Evolutionary conservation across 92 coral and sea anemone genomes (phyloP).

Genomic region (Palythoa grandiflora): DNA sequence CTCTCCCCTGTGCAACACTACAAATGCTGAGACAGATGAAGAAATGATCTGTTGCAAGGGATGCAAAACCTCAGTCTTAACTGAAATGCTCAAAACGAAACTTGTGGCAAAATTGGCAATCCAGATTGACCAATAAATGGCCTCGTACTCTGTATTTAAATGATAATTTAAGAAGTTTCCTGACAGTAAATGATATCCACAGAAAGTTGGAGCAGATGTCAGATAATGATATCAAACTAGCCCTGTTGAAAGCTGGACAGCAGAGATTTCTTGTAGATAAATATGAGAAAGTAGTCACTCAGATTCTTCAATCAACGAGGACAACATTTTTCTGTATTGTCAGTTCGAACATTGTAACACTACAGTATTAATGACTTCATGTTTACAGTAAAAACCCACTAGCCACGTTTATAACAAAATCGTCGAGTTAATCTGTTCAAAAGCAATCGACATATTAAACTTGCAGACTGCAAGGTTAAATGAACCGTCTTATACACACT

Average conservation of each 20-base stretch:
- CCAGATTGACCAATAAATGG: background rate
- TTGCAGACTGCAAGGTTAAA: no score
- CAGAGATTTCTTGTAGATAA: background rate
- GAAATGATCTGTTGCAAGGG: background rate
- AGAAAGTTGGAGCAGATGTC: background rate
- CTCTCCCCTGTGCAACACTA: background rate
- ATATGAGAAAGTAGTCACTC: background rate
- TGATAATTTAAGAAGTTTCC: background rate
- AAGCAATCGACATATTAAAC: no score
- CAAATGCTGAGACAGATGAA: background rate
- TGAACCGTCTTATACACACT: no score
- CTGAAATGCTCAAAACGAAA: background rate
- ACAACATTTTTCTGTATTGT: background rate
- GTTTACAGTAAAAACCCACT: background rate
- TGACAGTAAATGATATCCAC: background rate
- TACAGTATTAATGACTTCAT: background rate
- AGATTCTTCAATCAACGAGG: background rate
- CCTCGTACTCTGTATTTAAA: background rate
- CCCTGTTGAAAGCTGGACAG: background rate
- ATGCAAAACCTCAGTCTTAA: background rate
- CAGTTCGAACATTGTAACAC: background rate
- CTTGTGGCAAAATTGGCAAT: constrained; percentile 1
- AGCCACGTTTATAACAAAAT: background rate
- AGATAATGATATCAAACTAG: background rate
- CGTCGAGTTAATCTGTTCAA: no score